A percentile compares a stretch with the other conserved stretches of the same genome.
Conservation (phyloP, 1,140 invertebrate genomes). For the Lordiphosa clarofinis region DNA sequence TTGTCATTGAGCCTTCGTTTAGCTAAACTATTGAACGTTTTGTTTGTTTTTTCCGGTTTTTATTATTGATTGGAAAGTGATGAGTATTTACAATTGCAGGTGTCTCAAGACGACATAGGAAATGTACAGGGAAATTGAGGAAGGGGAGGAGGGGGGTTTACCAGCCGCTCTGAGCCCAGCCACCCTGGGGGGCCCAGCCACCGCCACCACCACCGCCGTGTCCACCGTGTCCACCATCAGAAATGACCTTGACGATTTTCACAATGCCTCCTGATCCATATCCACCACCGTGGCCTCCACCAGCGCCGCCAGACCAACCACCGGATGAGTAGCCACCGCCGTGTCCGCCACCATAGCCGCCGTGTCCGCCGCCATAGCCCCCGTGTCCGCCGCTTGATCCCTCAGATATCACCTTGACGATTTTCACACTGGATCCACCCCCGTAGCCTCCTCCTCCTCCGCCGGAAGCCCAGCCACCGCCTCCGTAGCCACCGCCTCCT, state of each 20-base stretch:
- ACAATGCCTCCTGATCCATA: conserved; percentile 16
- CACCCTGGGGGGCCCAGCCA: conserved; percentile 54
- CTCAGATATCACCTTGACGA: no score
- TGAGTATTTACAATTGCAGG: conserved; percentile 12
- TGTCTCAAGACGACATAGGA: neutral
- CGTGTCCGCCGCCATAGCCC: conserved; percentile 25
- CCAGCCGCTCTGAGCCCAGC: conserved; percentile 55
- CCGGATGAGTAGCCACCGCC: conserved; percentile 19
- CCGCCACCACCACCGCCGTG: conserved; percentile 26
- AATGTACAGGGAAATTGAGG: neutral
- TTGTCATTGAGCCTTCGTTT: no score
- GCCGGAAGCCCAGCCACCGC: neutral
- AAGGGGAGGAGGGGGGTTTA: conserved; percentile 7
- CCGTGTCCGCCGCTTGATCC: neutral
- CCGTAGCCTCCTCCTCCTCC: no score
- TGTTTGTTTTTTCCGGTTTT: neutral
- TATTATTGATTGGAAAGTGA: conserved; percentile 3
- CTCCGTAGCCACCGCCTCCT: neutral
- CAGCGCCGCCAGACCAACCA: conserved; percentile 1
- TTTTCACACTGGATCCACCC: no score
- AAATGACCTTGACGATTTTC: conserved; percentile 49
- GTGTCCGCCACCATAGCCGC: conserved; percentile 25
- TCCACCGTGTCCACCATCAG: conserved; percentile 25
- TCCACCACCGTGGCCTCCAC: conserved; percentile 13
- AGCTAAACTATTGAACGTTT: no score